Conservation (phyloP, 2,797 vertebrate species). For the Spondyliosoma cantharus region DNA sequence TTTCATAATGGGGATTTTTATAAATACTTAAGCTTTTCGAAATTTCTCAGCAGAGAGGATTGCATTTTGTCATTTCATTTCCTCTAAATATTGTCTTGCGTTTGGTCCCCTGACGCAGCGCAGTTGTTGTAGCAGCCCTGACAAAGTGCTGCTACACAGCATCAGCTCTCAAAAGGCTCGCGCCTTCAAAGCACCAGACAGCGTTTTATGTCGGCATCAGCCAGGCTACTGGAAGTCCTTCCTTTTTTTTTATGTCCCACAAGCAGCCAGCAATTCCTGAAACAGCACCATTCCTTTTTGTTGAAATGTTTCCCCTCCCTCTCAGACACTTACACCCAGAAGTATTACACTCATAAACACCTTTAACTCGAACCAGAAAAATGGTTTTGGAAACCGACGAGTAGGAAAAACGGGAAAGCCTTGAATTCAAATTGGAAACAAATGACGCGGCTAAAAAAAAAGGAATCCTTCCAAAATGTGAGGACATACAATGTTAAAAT, state of each 20-base stretch:
- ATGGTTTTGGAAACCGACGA: background rate
- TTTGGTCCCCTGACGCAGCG: conserved; percentile 33
- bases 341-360: conserved; percentile 37
- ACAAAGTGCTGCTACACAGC: conserved; percentile 51
- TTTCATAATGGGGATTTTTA: conserved; percentile 28
- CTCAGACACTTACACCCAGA: conserved; percentile 25
- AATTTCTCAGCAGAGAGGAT: conserved; percentile 18
- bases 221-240: conserved; percentile 56
- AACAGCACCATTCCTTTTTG: conserved; percentile 26
- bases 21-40: conserved; percentile 17
- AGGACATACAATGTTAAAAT: background rate
- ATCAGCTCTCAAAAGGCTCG: conserved; percentile 52
- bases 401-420: background rate
- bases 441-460: background rate
- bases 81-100: conserved; percentile 14
- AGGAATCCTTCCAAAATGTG: conserved; percentile 1
- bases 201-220: conserved; percentile 69
- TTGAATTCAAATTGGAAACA: conserved; percentile 7
- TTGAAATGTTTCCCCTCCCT: conserved; percentile 25
- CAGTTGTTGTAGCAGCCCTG: conserved; percentile 27
- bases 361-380: conserved; percentile 40
- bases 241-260: conserved; percentile 43
- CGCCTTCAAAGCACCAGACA: conserved; percentile 70
- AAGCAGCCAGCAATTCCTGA: conserved; percentile 54
- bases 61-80: conserved; percentile 7